Evolutionary conservation across 1,140 invertebrate species (phyloP), one percentile per base, ranked within the genome.

Genomic region (Bursaphelenchus mucronatus): DNA sequence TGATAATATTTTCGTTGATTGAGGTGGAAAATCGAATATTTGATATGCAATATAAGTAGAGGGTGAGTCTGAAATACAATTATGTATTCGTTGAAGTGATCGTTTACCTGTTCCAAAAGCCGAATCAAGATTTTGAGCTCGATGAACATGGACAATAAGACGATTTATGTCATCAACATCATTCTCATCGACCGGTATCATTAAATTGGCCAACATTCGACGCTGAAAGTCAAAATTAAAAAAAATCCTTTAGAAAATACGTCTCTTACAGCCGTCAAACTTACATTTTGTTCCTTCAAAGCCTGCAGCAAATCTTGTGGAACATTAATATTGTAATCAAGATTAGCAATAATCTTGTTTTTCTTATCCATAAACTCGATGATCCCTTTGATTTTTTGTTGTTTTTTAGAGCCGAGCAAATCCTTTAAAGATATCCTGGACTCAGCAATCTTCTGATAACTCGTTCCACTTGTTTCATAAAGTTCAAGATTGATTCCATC

Each of bases 401-500:
- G 63, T n/a, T 68, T 39, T 71, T 71, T 62, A 5, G 69, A 15
- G 15, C 57, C 40, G 30, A 69, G 47, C 7, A 69, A 40, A n/a
- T 41, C 40, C 43, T 54, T 47, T 11, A 69, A 49, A 8, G 55
- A 55, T 47, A 69, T 69, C 17, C 41, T 21, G 8, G 56, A 68
- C 3, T n/a, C 41, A 21, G 56, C 67, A 40, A 45, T 51, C 13
- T 64, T 55, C 11, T 68, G 50, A 47, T 76, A 73, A 11, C 17
- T 56, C 10, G 66, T 50, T 1, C 61, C 62, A 41, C 49, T 45
- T 5, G 66, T 64, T 44, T 77, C 65, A 45, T 73, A 75, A 45
- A 75, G 30, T 64, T 75, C 73, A 41, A 75, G 50, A 11, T 62
- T 57, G 3, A 75, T 61, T 21, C 73, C 73, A 51, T 76, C 76